Percentiles rank a stretch among this genome's conserved stretches.
Evolutionary conservation across 1,140 invertebrate genomes (phyloP).

Genomic region (Drosophila chauvacae): DNA sequence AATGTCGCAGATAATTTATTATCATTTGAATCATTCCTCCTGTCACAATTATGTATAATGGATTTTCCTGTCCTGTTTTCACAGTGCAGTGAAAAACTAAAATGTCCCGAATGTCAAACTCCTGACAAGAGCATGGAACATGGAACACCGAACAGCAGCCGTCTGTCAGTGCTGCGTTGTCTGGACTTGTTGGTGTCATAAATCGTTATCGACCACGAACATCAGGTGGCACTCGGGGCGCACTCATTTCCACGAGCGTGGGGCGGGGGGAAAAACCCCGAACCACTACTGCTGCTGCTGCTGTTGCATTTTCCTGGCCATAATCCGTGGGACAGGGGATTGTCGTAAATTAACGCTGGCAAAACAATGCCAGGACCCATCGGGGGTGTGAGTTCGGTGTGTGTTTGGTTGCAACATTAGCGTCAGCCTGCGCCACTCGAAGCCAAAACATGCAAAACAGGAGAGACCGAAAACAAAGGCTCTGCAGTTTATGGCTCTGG

Average conservation of each 20-base stretch:
- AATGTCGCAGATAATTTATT: not conserved
- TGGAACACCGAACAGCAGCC: conserved; percentile 46
- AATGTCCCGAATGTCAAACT: conserved; percentile 60
- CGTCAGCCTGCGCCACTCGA: conserved; percentile 52
- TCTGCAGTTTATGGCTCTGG: conserved; percentile 74
- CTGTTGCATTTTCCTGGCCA: conserved; percentile 57
- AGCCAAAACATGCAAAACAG: conserved; percentile 74
- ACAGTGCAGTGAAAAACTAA: conserved; percentile 27
- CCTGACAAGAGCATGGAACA: conserved; percentile 25
- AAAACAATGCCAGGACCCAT: conserved; percentile 27
- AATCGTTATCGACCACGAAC: conserved; percentile 84
- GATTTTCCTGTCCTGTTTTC: not conserved
- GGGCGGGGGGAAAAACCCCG: conserved; percentile 12
- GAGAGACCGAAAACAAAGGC: conserved; percentile 47
- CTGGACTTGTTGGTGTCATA: conserved; percentile 72
- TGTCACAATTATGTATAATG: not conserved
- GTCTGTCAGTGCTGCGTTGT: conserved; percentile 47
- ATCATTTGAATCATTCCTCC: not conserved
- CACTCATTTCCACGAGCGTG: conserved; percentile 55
- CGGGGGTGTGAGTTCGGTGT: conserved; percentile 24
- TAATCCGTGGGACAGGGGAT: conserved; percentile 69
- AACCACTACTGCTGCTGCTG: not conserved
- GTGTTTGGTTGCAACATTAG: conserved; percentile 61
- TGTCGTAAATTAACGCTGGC: conserved; percentile 77
- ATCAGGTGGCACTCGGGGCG: conserved; percentile 80